Base-by-base conservation (phyloP, 2,113 vertebrate genomes). In the Halcyon malimbica region DNA sequence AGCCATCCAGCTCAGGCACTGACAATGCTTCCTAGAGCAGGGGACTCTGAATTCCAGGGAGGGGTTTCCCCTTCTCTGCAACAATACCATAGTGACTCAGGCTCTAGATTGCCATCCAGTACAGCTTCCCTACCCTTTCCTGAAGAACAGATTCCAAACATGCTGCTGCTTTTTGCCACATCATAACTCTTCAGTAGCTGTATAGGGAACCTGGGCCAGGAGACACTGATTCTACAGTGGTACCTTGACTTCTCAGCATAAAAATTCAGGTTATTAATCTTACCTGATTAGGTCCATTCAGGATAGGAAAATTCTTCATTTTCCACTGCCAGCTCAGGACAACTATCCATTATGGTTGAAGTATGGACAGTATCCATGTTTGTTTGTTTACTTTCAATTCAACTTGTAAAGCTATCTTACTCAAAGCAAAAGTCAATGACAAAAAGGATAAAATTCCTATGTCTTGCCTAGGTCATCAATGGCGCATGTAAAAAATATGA, bases 21-120 rank as follows among this genome's bases (percentile, higher is more conserved):
- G 15, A 3, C 42, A 31, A 6, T 25, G 7, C 16, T 76, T 68
- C 23, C 48, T 16, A 12, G 11, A 69, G 3, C 7, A 75, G 23
- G 46, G 33, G 9, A 20, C 8, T 68, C 1, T 5, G 25, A 14
- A 28, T 71, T 63, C 50, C 29, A 20, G 16, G 7, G 13, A 39
- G 9, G 3, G 17, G 26, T 54, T 71, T 93, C 71, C 21, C 16
- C 6, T 51, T 71, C 24, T 42, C 51, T 68, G 37, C 15, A 42
- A 35, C 0, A 2, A 8, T 9, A 9, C 37, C 28, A 4, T 4
- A 25, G 6, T 46, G 28, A 46, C 4, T n/a, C 25, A 35, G 39
- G 39, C 18, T 86, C 50, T 48, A 64, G 25, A 8, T 15, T 71
- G 17, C 16, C 5, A 35, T 42, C 5, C 42, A 24, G 16, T 11